Evolutionary conservation across 2,113 vertebrate genomes (phyloP), one percentile per base, ranked within the genome.

Genomic region (Clarias batrachus): DNA sequence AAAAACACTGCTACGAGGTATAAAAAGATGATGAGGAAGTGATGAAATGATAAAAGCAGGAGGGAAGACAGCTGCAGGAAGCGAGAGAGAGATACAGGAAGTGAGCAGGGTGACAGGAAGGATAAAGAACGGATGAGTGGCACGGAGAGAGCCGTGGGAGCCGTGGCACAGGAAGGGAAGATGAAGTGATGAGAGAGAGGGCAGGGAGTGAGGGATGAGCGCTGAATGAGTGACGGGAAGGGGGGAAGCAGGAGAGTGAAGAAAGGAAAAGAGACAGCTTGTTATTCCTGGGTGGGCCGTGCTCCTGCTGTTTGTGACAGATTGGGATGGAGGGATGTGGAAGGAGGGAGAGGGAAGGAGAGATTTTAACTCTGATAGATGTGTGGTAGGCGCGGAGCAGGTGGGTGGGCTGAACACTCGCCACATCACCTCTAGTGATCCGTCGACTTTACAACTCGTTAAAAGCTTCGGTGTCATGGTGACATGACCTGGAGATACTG

Each of bases 341-440:
- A 59, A 48, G 21, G 54, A 87, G 82, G 68, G 88, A 90, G 90
- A 91, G 87, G 89, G 89, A 92, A 92, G 91, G 92, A 89, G 91
- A 88, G 86, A 85, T 87, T 91, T 88, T 90, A 93, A 92, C 88
- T 91, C 92, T 90, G 90, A 90, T 87, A 90, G 91, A 90, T 88
- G 81, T 81, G 88, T 89, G 90, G 86, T 88, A 37, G 11, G 90
- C 63, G 30, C 84, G 85, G 82, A 76, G 73, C 81, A 84, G 87
- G 87, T 84, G 86, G 88, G 87, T 81, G 86, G 76, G 83, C 63
- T 76, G 84, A 73, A 66, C 41, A 25, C 60, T 71, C 85, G 74
- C 78, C 62, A 60, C 76, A 60, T 82, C 41, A 77, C 84, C 86
- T 84, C 48, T 81, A 84, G 86, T 59, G 3, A 57, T 81, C 78